Conservation (phyloP, 2,797 vertebrate genomes). For the Helostoma temminkii region DNA sequence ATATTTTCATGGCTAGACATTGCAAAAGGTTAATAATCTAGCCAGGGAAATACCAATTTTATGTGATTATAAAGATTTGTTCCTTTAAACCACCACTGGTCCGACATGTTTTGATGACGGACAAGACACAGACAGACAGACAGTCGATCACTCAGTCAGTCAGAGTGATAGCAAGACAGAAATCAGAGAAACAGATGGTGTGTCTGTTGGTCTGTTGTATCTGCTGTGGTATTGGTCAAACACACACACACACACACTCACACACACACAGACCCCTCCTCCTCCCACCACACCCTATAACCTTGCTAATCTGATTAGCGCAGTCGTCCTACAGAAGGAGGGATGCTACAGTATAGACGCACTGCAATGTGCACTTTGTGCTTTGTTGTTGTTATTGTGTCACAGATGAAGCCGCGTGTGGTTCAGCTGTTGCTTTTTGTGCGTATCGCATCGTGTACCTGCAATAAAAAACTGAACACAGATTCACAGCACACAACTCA, state of each 20-base stretch:
- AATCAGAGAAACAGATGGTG: constrained; percentile 70
- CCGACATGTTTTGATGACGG: background rate
- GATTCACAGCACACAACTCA: background rate
- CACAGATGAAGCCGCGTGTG: background rate
- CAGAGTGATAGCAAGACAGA: constrained; percentile 49
- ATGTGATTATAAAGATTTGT: too few species aligned
- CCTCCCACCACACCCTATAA: constrained; percentile 61
- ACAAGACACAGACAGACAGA: constrained; percentile 16
- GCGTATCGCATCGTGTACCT: background rate
- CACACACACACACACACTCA: constrained; percentile 30
- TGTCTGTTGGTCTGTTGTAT: constrained; percentile 61
- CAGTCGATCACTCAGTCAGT: constrained; percentile 26
- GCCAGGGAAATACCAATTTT: too few species aligned
- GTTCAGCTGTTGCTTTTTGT: background rate
- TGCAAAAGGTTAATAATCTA: too few species aligned
- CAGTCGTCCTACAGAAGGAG: constrained; percentile 53
- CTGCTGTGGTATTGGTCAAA: constrained; percentile 54
- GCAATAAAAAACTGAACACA: background rate
- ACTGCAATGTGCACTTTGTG: constrained; percentile 25
- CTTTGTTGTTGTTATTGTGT: constrained; percentile 12
- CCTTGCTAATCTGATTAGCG: constrained; percentile 76
- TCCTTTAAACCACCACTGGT: background rate
- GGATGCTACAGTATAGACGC: constrained; percentile 45
- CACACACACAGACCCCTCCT: constrained; percentile 43
- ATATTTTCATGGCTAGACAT: too few species aligned